Evolutionary conservation across 2,797 vertebrate species (phyloP).

Genomic region (Echeneis naucrates): DNA sequence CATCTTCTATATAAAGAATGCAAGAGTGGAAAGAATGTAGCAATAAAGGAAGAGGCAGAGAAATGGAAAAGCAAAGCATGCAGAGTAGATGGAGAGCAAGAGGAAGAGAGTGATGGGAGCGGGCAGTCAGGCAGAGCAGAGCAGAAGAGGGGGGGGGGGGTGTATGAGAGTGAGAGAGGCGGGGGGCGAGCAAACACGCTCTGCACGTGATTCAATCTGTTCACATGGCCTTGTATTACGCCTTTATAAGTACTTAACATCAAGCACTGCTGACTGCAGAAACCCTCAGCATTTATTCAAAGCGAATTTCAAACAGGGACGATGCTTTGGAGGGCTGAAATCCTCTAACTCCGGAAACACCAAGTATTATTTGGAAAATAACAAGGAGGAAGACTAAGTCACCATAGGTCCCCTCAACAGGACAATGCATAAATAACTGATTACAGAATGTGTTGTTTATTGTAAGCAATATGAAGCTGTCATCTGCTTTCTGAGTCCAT

Average conservation of each 20-base stretch:
- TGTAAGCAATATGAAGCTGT: slow-evolving; percentile 57
- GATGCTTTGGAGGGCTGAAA: not conserved
- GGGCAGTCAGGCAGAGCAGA: slow-evolving; percentile 62
- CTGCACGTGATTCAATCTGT: slow-evolving; percentile 79
- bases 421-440: slow-evolving; percentile 35
- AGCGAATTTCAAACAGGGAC: slow-evolving; percentile 18
- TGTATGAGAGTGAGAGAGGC: slow-evolving; percentile 34
- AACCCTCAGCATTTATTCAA: not conserved
- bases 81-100: slow-evolving; percentile 18
- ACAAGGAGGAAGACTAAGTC: not conserved
- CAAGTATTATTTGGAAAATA: slow-evolving; percentile 12
- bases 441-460: slow-evolving; percentile 47
- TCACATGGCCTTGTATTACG: slow-evolving; percentile 76
- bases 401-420: not conserved
- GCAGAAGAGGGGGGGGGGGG: slow-evolving; percentile 51
- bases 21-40: slow-evolving; percentile 19
- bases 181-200: slow-evolving; percentile 59
- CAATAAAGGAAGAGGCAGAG: slow-evolving; percentile 1
- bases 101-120: slow-evolving; percentile 41
- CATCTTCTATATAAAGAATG: slow-evolving; percentile 5
- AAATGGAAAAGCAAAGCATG: slow-evolving; percentile 24
- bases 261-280: slow-evolving; percentile 13
- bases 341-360: not conserved
- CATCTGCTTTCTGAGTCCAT: slow-evolving; percentile 56
- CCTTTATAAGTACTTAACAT: slow-evolving; percentile 65